phyloP scores from a whole-genome alignment of 2,113 vertebrate species.

The Rhadina sibilatrix region DNA sequence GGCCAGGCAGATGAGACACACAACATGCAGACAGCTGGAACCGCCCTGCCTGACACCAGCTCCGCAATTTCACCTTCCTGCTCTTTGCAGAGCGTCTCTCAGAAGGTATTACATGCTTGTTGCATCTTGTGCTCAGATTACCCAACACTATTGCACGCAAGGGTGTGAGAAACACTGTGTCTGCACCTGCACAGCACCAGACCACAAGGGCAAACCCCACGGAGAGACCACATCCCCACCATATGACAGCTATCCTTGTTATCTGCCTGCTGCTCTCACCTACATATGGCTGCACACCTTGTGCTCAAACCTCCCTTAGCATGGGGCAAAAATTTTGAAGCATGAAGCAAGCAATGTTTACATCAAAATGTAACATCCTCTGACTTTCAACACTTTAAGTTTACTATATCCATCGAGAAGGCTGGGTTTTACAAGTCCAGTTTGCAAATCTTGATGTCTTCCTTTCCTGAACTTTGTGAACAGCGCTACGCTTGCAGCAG shows the following conservation, averaged over 20 bases:
- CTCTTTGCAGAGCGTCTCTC: not conserved
- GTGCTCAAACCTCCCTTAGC: not conserved
- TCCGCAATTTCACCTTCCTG: not conserved
- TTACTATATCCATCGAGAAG: rapidly evolving
- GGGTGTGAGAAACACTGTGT: not conserved
- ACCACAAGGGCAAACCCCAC: not conserved
- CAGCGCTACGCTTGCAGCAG: not conserved
- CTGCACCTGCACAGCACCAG: not conserved
- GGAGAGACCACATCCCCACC: not conserved
- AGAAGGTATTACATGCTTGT: not conserved
- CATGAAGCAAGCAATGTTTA: not conserved
- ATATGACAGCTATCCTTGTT: rapidly evolving
- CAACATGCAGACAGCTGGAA: not conserved
- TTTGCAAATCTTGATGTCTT: not conserved
- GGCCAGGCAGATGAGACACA: not conserved
- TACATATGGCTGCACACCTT: not conserved
- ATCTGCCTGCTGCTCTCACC: not conserved
- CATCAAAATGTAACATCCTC: not conserved
- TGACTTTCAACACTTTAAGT: rapidly evolving
- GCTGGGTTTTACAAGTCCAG: not conserved
- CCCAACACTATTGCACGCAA: rapidly evolving
- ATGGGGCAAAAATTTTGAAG: not conserved
- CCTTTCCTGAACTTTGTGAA: not conserved
- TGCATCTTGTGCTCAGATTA: not conserved
- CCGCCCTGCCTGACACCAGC: not conserved